A percentile compares a stretch with the other conserved stretches of the same genome.
Evolutionary conservation across 2,888 invertebrate genomes (phyloP).

Genomic region (Meganola albula): DNA sequence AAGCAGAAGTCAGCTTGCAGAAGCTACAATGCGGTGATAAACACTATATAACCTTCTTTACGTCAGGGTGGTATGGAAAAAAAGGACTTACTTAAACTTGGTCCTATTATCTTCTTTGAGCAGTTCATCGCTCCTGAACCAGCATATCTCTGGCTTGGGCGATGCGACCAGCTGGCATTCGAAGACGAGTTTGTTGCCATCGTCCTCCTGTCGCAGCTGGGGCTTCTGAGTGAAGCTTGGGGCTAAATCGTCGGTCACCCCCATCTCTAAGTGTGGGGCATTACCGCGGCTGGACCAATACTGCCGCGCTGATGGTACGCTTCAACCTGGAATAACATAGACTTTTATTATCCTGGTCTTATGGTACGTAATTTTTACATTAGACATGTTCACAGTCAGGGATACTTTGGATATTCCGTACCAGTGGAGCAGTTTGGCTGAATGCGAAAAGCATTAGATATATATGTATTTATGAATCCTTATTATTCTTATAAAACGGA

Average conservation of each 20-base stretch:
- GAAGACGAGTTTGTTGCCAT: slow-evolving; percentile 95
- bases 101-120: slow-evolving; percentile 91
- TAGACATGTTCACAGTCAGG: too few relatives aligned
- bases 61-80: too few relatives aligned
- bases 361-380: too few relatives aligned
- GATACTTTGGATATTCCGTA: too few relatives aligned
- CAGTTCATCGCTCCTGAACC: slow-evolving; percentile 93
- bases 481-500: too few relatives aligned
- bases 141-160: slow-evolving; percentile 93
- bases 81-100: slow-evolving; percentile 84
- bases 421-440: too few relatives aligned
- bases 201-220: slow-evolving; percentile 96
- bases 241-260: slow-evolving; percentile 95
- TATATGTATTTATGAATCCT: too few relatives aligned
- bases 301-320: slow-evolving; percentile 33
- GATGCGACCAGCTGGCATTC: slow-evolving; percentile 93
- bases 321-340: slow-evolving; percentile 31
- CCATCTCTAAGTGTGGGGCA: slow-evolving; percentile 79
- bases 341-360: too few relatives aligned
- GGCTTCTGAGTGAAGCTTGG: slow-evolving; percentile 99
- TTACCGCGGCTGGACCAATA: slow-evolving; percentile 46
- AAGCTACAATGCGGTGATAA: too few relatives aligned
- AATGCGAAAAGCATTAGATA: too few relatives aligned
- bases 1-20: too few relatives aligned
- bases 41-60: too few relatives aligned